Base-by-base conservation (phyloP, 1,140 invertebrate species). In the Globodera rostochiensis region DNA sequence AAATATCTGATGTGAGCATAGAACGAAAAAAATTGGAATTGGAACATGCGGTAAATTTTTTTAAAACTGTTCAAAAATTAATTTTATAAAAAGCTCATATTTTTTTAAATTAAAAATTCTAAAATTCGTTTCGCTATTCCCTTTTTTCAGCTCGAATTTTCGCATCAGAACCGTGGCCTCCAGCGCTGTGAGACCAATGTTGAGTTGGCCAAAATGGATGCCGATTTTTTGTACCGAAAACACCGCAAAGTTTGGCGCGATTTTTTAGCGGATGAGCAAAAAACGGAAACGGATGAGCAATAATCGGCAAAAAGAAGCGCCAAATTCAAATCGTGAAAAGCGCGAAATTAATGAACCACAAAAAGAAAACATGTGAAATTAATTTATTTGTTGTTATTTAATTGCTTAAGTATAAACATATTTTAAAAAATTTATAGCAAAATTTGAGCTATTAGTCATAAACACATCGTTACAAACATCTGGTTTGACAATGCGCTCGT, bases 1-100 rank as follows among this genome's bases (percentile, higher is more conserved):
- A 79, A 47, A 49, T 79, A 13, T 53, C 77, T 9, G 60, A 79
- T 19, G 73, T 79, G 4, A 79, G 67, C 73, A 67, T 36, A 13
- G 66, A 79, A 13, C 69, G 77, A 49, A 45, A 21, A 46, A 67
- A 79, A 19, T 11, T 47, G 19, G 74, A 79, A 46, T 21, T 79
- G 57, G 50, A 79, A 67, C 45, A 79, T 71, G n/a, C 60, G 25
- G 77, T 79, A 49, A 46, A 25, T 67, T 15, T 67, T 25, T 25
- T 0, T 25, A 25, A 19, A 15, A 75, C 60, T 25, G 3, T 57
- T 75, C 8, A 71, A 71, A 66, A 66, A 66, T 3, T 25, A 66
- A 15, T 66, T 66, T 21, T 66, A 25, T 25, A 66, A 66, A 15
- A 66, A 36, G 3, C 36, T 36, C 36, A 0, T 21, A 66, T 66